phyloP scores from a whole-genome alignment of 2,888 invertebrate genomes.

The Tubulanus polymorphus region DNA sequence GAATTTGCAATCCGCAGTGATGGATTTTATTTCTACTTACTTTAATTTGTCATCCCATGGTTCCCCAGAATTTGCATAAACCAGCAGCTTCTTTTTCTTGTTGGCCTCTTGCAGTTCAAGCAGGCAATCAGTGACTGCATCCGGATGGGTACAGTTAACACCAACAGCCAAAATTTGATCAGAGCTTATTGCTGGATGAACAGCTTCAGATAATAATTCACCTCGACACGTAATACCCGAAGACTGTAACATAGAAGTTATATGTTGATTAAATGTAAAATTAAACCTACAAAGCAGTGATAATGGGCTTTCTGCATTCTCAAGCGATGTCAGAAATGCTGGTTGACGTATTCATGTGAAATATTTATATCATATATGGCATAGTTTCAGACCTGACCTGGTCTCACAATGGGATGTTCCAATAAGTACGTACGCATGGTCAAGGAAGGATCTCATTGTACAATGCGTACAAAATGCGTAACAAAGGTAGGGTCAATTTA shows the following conservation, averaged over 20 bases:
- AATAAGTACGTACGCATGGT: too few species aligned
- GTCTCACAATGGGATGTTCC: too few species aligned
- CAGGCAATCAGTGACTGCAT: constrained; percentile 63
- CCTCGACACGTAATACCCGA: constrained; percentile 70
- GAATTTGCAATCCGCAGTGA: too few species aligned
- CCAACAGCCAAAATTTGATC: constrained; percentile 81
- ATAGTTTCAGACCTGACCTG: too few species aligned
- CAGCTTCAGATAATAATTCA: constrained; percentile 72
- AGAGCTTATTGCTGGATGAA: constrained; percentile 57
- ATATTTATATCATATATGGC: too few species aligned
- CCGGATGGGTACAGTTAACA: constrained; percentile 79
- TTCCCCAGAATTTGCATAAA: constrained; percentile 91
- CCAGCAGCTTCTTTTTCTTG: constrained; percentile 64
- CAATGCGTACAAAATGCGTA: too few species aligned
- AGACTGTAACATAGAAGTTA: constrained; percentile 57
- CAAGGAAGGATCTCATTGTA: too few species aligned
- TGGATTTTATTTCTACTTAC: constrained; percentile 13
- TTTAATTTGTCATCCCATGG: constrained; percentile 61
- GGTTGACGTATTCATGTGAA: too few species aligned
- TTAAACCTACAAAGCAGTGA: too few species aligned
- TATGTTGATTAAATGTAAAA: neutral
- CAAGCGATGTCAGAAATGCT: too few species aligned
- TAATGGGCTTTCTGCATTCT: too few species aligned
- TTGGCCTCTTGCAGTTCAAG: constrained; percentile 37
- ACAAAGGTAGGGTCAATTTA: too few species aligned